phyloP scores from a whole-genome alignment of 2,113 vertebrate genomes.

The Paradoxurus hermaphroditus region DNA sequence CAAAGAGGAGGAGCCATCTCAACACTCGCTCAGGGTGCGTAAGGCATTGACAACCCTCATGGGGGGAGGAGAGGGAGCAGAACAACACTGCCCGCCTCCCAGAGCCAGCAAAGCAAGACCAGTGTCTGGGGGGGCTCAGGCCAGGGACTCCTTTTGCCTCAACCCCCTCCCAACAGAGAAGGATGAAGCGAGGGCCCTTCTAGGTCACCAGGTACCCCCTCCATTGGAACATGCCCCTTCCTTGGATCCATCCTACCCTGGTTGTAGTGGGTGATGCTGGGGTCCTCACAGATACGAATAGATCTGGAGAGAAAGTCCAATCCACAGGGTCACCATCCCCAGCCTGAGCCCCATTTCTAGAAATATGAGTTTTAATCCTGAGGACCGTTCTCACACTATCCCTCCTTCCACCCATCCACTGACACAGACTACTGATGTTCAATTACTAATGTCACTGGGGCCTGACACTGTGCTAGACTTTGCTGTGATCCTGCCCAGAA shows the following conservation, averaged over 20 bases:
- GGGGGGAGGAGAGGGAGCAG: background rate
- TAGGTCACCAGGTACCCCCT: background rate
- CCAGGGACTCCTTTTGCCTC: background rate
- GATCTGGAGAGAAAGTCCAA: background rate
- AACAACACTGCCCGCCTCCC: background rate
- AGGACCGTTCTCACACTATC: background rate
- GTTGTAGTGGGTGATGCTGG: background rate
- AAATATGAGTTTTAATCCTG: background rate
- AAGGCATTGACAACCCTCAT: rapidly evolving
- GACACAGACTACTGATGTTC: background rate
- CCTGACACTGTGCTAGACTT: background rate
- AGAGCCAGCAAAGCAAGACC: background rate
- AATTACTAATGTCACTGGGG: background rate
- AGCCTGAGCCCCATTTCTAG: background rate
- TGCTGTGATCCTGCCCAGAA: background rate
- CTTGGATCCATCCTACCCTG: background rate
- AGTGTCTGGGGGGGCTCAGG: background rate
- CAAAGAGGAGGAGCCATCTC: background rate
- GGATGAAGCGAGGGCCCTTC: background rate
- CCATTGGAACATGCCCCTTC: background rate
- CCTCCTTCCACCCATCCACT: background rate
- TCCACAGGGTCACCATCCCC: background rate
- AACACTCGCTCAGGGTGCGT: background rate
- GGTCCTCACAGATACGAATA: background rate
- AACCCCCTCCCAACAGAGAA: background rate